Evolutionary conservation across 2,797 vertebrate species (phyloP).

Genomic region (Chloroceryle amazona): DNA sequence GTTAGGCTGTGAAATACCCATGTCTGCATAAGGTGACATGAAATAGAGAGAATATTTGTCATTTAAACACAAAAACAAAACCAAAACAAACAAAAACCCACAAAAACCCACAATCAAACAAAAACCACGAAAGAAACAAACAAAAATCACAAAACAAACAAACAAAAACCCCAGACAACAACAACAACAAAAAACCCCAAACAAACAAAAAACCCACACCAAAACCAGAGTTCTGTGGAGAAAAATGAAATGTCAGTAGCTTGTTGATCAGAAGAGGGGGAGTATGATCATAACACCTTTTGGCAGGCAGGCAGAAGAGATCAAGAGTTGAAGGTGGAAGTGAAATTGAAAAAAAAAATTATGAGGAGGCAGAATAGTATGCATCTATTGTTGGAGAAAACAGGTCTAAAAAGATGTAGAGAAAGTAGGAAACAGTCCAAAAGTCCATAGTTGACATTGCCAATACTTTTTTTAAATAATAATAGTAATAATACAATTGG

Average conservation of each 20-base stretch:
- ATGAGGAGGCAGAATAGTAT: background rate
- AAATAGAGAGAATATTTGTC: background rate
- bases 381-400: background rate
- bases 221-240: background rate
- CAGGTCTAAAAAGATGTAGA: background rate
- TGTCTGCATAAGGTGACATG: accelerated
- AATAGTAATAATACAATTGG: background rate
- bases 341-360: background rate
- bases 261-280: background rate
- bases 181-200: no score
- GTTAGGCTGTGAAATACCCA: background rate
- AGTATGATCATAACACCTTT: background rate
- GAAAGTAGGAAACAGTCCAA: background rate
- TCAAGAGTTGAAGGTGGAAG: background rate
- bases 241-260: background rate
- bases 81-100: no score
- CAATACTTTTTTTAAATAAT: background rate
- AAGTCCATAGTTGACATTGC: background rate
- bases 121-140: no score
- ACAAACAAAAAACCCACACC: background rate
- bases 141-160: background rate
- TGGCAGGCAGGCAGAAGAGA: background rate
- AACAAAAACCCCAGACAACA: no score
- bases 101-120: no score
- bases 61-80: background rate